Conservation (phyloP, 1,140 invertebrate species). For the Listronotus bonariensis region DNA sequence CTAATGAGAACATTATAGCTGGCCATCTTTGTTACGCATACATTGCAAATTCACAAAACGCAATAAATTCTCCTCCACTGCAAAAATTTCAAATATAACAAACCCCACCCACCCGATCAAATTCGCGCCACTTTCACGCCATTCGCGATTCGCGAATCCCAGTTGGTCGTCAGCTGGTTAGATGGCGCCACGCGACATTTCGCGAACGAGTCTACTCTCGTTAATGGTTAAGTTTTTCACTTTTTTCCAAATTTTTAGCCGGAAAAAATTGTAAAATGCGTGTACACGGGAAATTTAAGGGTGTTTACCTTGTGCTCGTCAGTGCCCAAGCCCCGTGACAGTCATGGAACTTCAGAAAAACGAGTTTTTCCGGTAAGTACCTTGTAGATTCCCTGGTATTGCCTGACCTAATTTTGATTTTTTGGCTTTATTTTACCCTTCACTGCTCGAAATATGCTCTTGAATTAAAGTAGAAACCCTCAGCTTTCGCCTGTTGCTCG, state of each 20-base stretch:
- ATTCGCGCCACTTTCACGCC: constrained; percentile 32
- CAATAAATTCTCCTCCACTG: constrained; percentile 7
- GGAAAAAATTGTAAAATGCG: constrained; percentile 18
- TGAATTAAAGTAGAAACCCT: neutral
- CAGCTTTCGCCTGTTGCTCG: neutral
- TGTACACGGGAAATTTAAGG: neutral
- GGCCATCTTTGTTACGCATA: too few species aligned
- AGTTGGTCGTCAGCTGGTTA: constrained; percentile 16
- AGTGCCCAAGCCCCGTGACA: constrained; percentile 9
- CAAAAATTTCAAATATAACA: constrained; percentile 26
- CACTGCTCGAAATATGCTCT: neutral
- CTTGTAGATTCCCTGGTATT: constrained; percentile 11
- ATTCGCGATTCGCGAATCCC: constrained; percentile 29
- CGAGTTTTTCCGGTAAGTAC: constrained; percentile 27
- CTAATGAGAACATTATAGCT: too few species aligned
- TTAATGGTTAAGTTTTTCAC: constrained; percentile 13
- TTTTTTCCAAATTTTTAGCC: constrained; percentile 9
- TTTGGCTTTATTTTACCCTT: constrained; percentile 11
- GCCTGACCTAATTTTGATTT: constrained; percentile 34
- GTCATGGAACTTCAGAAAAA: constrained; percentile 20
- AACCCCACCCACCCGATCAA: constrained; percentile 29
- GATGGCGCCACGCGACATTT: constrained; percentile 26
- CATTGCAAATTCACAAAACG: neutral
- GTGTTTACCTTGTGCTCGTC: neutral
- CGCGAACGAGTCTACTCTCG: constrained; percentile 10